Evolutionary conservation across 2,797 vertebrate genomes (phyloP).

Genomic region (Scolopax bukidnonensis): DNA sequence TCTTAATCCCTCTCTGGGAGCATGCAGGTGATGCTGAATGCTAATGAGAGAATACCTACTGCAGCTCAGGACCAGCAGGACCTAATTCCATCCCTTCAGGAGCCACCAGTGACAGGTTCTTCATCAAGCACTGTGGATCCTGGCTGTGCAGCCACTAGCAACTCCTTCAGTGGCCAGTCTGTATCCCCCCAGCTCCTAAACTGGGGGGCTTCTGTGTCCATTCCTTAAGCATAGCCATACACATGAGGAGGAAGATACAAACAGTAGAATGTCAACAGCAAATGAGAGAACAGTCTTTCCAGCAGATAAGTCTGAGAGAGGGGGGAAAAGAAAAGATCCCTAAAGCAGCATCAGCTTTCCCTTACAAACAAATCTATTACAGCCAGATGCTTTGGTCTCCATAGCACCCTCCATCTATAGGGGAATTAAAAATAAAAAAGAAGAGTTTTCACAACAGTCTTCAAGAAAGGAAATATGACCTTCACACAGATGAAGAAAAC

Average conservation of each 20-base stretch:
- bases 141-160: background rate
- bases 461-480: conserved; percentile 9
- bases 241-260: background rate
- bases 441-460: background rate
- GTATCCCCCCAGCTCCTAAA: background rate
- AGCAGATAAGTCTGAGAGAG: background rate
- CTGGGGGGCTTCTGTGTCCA: background rate
- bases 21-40: background rate
- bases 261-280: background rate
- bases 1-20: background rate
- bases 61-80: background rate
- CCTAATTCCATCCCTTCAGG: background rate
- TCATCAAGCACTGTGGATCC: background rate
- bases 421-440: background rate
- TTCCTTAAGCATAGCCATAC: background rate
- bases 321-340: background rate
- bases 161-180: background rate
- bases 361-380: background rate
- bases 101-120: background rate
- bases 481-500: conserved; percentile 5
- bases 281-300: background rate
- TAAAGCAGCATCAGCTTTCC: background rate
- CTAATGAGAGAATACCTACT: background rate
- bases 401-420: background rate
- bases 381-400: background rate